A percentile compares a stretch with the other conserved stretches of the same genome.
Conservation (phyloP, 1,140 invertebrate genomes). For the Ruditapes philippinarum region DNA sequence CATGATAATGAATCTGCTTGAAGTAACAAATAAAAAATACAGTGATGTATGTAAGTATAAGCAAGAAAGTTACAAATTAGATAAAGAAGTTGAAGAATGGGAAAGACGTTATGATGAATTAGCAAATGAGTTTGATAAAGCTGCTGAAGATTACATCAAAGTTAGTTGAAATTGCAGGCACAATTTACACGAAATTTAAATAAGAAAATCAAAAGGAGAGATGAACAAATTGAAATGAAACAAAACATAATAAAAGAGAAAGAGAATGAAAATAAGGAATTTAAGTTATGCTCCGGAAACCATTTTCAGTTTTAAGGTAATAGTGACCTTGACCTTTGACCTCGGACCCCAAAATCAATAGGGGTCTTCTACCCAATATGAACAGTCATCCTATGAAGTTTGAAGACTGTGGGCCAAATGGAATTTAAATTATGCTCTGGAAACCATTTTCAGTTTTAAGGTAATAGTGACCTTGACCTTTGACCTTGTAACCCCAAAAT, state of each 20-base stretch:
- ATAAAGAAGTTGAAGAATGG: background rate
- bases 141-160: background rate
- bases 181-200: constrained; percentile 10
- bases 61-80: background rate
- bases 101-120: constrained; percentile 14
- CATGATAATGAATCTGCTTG: background rate
- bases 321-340: no score
- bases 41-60: background rate
- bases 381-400: no score
- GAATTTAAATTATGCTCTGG: no score
- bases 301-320: no score
- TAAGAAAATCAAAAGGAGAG: constrained; percentile 54
- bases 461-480: no score
- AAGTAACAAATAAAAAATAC: background rate
- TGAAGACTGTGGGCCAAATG: no score
- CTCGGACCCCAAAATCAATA: no score
- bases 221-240: constrained; percentile 38
- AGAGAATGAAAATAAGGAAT: background rate
- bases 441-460: no score
- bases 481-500: no score
- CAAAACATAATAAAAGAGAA: background rate
- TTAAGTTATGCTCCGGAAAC: no score
- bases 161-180: background rate
- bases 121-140: constrained; percentile 10
- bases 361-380: no score